Percentiles rank a stretch among this genome's conserved stretches.
phyloP scores from a whole-genome alignment of 2,888 invertebrate genomes.

The Venustoraphidia nigricollis region DNA sequence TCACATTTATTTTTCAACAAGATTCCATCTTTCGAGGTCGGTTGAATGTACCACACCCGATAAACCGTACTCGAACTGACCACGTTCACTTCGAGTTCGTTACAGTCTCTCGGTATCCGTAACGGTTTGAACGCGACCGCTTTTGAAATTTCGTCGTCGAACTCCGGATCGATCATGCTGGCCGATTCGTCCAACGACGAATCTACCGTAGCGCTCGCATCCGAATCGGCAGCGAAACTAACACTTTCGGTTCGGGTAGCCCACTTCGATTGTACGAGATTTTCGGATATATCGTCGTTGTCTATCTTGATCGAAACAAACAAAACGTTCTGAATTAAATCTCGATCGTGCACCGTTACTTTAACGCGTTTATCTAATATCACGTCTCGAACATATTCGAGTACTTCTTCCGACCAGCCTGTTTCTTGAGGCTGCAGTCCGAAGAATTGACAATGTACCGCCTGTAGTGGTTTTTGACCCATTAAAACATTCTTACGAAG shows the following conservation, averaged over 20 bases:
- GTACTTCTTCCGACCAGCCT: slow-evolving; percentile 33
- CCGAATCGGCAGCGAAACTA: too few relatives aligned
- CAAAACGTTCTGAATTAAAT: slow-evolving; percentile 7
- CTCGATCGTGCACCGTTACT: slow-evolving; percentile 28
- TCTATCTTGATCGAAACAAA: slow-evolving; percentile 3
- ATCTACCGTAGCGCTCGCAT: too few relatives aligned
- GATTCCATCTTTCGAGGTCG: slow-evolving; percentile 16
- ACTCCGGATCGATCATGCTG: not conserved
- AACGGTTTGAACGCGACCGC: too few relatives aligned
- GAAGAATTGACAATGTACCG: slow-evolving; percentile 40
- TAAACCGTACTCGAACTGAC: slow-evolving; percentile 21
- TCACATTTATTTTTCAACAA: slow-evolving; percentile 25
- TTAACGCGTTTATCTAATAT: slow-evolving; percentile 40
- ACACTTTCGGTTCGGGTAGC: not conserved
- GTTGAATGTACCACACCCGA: slow-evolving; percentile 12
- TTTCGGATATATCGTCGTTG: not conserved
- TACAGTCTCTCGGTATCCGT: slow-evolving; percentile 21
- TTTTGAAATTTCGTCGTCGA: not conserved
- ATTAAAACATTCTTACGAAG: slow-evolving; percentile 46
- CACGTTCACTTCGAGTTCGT: slow-evolving; percentile 25
- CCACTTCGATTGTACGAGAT: not conserved
- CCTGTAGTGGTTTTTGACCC: slow-evolving; percentile 48
- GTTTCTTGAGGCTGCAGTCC: slow-evolving; percentile 32
- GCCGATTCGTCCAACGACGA: too few relatives aligned
- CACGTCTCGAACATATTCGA: slow-evolving; percentile 44